A percentile compares a stretch with the other conserved stretches of the same genome.
These are phyloP conservation scores for Parascotia fuliginaria DNA, from an alignment of 2,888 invertebrate genomes.

Conservation along the genomic window DNA sequence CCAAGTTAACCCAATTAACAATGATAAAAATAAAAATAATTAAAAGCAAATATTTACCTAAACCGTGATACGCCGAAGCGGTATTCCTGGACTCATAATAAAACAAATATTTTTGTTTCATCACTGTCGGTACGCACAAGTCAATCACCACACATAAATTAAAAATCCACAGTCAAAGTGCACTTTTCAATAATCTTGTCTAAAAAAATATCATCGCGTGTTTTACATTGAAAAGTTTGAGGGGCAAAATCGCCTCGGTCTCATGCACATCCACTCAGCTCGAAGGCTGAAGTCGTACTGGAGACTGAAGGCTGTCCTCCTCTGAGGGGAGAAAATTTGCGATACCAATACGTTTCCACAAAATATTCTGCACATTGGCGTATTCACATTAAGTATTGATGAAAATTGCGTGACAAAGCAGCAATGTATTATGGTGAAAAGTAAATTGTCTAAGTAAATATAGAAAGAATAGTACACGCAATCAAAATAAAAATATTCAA, in stretches of 20 bases:
- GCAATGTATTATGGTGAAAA: conserved; percentile 9
- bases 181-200: conserved; percentile 19
- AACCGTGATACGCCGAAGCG: conserved; percentile 54
- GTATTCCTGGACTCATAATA: conserved; percentile 46
- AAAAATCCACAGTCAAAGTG: conserved; percentile 30
- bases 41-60: conserved; percentile 58
- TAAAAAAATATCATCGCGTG: conserved; percentile 33
- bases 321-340: conserved; percentile 37
- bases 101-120: conserved; percentile 43
- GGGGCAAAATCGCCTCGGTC: conserved; percentile 57
- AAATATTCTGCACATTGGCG: conserved; percentile 14
- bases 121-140: conserved; percentile 46
- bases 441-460: no score
- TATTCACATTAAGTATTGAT: conserved; percentile 2
- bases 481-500: no score
- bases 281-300: conserved; percentile 71
- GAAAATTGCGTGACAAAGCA: background rate
- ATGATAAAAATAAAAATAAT: background rate
- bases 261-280: conserved; percentile 58
- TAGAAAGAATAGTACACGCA: no score
- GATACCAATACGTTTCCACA: conserved; percentile 20
- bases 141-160: conserved; percentile 39
- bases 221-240: conserved; percentile 58
- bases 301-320: conserved; percentile 35
- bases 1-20: no score